Conservation (phyloP, 2,888 invertebrate genomes). For the Agonopterix alstromeriana region DNA sequence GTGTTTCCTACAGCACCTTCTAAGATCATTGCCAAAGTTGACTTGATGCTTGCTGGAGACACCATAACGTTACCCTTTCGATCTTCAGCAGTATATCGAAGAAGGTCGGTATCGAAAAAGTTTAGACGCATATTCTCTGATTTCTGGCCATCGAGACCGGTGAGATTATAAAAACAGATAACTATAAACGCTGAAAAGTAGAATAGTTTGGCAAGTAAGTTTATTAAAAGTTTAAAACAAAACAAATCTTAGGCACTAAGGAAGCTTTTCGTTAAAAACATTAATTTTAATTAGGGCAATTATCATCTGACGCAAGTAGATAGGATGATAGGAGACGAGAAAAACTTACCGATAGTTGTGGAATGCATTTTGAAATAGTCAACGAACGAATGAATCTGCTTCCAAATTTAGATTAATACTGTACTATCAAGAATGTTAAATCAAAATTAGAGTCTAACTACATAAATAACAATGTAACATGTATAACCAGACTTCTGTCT, state of each 20-base stretch:
- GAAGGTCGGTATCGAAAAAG: slow-evolving; percentile 75
- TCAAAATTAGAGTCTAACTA: too few species aligned
- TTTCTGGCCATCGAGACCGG: slow-evolving; percentile 20
- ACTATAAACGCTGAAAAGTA: slow-evolving; percentile 32
- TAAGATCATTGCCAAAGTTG: slow-evolving; percentile 77
- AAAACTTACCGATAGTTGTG: too few species aligned
- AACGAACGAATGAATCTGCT: too few species aligned
- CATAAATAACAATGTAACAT: neutral
- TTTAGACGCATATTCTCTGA: slow-evolving; percentile 48
- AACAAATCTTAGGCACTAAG: too few species aligned
- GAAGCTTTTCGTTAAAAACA: too few species aligned
- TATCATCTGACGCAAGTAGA: too few species aligned
- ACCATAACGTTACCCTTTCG: slow-evolving; percentile 76
- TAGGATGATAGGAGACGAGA: too few species aligned
- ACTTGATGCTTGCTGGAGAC: slow-evolving; percentile 82
- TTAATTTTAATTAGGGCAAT: too few species aligned
- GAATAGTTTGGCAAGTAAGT: neutral
- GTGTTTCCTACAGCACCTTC: slow-evolving; percentile 78
- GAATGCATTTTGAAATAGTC: too few species aligned
- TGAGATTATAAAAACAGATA: slow-evolving; percentile 26
- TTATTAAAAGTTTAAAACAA: too few species aligned
- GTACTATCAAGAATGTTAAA: too few species aligned
- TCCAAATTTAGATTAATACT: too few species aligned
- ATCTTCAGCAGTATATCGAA: slow-evolving; percentile 55
- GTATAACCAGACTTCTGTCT: neutral